Percentiles rank a stretch among this genome's conserved stretches.
These are phyloP conservation scores for Epirrhoe tristata DNA, from an alignment of 2,888 invertebrate species.

Conservation along the genomic window DNA sequence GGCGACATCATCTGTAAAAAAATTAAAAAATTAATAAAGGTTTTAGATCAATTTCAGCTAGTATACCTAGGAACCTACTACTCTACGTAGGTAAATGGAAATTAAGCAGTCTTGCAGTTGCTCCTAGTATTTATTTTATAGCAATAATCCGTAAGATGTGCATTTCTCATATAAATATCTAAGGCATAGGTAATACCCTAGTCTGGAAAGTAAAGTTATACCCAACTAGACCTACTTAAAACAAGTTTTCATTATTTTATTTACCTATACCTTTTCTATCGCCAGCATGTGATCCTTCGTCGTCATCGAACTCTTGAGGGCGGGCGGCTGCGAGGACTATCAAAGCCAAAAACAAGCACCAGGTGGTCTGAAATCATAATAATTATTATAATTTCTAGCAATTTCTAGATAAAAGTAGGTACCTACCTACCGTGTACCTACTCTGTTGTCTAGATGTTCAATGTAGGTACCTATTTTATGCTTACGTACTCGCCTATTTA, in stretches of 20 bases:
- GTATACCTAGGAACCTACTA: no score
- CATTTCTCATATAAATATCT: not conserved
- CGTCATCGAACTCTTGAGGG: slow-evolving; percentile 76
- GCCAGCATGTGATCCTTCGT: slow-evolving; percentile 55
- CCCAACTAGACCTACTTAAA: no score
- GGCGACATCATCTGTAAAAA: slow-evolving; percentile 81
- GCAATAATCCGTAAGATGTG: not conserved
- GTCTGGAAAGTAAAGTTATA: no score
- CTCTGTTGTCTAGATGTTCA: no score
- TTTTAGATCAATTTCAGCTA: no score
- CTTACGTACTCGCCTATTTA: no score
- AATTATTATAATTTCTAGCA: no score
- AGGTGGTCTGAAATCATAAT: slow-evolving; percentile 57
- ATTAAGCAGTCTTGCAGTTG: not conserved
- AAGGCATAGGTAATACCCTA: not conserved
- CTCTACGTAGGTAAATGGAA: no score
- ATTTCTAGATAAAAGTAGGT: no score
- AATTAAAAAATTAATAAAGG: no score
- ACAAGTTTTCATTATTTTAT: not conserved
- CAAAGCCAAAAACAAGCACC: slow-evolving; percentile 57
- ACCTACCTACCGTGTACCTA: no score
- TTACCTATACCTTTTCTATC: slow-evolving; percentile 65
- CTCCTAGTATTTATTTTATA: not conserved
- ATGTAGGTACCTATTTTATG: no score
- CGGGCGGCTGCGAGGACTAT: slow-evolving; percentile 60